Conservation (phyloP, 2,113 vertebrate species). For the Enhydra lutris region DNA sequence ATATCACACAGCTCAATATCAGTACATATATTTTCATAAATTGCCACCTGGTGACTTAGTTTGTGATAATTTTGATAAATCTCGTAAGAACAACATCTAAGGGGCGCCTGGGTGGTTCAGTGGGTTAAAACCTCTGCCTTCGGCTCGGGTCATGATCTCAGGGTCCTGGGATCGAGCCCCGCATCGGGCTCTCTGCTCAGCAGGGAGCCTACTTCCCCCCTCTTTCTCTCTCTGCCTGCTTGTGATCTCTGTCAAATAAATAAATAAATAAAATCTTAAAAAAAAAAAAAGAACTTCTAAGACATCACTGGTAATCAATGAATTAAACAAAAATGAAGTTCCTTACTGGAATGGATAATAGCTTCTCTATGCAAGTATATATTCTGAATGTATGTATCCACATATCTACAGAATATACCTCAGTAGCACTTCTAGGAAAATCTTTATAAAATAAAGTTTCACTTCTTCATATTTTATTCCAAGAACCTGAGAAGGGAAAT, state of each 20-base stretch:
- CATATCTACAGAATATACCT: background rate
- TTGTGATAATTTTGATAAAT: background rate
- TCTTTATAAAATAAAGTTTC: background rate
- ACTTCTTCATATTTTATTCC: background rate
- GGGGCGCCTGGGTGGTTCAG: no score
- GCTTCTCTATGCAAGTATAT: background rate
- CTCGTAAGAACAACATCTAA: background rate
- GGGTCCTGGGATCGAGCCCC: no score
- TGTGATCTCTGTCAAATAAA: no score
- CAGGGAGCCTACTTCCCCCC: no score
- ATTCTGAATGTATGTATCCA: background rate
- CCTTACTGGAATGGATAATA: background rate
- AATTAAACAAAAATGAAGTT: background rate
- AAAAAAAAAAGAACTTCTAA: background rate
- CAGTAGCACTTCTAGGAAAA: background rate
- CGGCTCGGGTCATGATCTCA: no score
- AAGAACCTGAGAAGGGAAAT: background rate
- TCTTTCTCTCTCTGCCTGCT: no score
- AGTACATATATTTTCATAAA: background rate
- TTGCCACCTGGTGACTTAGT: background rate
- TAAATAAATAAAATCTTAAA: no score
- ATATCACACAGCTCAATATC: background rate
- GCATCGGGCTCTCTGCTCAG: no score
- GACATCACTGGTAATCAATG: background rate
- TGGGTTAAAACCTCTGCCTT: no score